Percentiles rank a stretch among this genome's conserved stretches.
Evolutionary conservation across 2,797 vertebrate genomes (phyloP).

Genomic region (Erithacus rubecula): DNA sequence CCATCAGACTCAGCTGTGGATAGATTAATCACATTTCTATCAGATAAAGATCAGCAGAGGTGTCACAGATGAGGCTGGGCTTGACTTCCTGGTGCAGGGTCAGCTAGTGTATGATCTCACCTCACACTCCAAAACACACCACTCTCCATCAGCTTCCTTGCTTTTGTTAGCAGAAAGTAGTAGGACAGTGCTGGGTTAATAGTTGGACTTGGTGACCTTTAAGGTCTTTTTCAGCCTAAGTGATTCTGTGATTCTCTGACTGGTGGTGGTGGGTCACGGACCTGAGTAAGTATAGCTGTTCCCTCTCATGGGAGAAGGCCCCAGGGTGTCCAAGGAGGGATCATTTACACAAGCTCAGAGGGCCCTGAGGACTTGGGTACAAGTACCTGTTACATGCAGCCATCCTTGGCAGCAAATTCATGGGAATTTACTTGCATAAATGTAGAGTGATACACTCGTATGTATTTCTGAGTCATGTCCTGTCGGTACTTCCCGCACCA

Average conservation of each 20-base stretch:
- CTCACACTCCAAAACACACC: background rate
- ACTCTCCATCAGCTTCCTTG: background rate
- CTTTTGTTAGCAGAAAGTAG: background rate
- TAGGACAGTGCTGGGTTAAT: background rate
- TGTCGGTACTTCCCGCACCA: background rate
- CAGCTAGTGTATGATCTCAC: background rate
- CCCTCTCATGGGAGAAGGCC: background rate
- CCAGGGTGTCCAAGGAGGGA: background rate
- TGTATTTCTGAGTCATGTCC: conserved; percentile 49
- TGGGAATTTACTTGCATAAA: background rate
- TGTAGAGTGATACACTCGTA: background rate
- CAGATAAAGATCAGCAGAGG: conserved; percentile 34
- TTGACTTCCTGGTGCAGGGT: background rate
- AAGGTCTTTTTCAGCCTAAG: background rate
- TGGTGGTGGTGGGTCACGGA: background rate
- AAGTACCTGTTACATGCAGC: background rate
- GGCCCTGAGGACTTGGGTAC: background rate
- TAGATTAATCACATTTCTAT: background rate
- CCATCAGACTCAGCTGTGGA: background rate
- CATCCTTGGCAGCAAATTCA: background rate
- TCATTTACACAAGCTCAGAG: background rate
- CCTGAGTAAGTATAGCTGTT: background rate
- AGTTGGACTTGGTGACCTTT: background rate
- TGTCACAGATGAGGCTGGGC: background rate
- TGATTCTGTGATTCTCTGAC: background rate